Conservation (phyloP, 2,113 vertebrate species). For the Procavia capensis region DNA sequence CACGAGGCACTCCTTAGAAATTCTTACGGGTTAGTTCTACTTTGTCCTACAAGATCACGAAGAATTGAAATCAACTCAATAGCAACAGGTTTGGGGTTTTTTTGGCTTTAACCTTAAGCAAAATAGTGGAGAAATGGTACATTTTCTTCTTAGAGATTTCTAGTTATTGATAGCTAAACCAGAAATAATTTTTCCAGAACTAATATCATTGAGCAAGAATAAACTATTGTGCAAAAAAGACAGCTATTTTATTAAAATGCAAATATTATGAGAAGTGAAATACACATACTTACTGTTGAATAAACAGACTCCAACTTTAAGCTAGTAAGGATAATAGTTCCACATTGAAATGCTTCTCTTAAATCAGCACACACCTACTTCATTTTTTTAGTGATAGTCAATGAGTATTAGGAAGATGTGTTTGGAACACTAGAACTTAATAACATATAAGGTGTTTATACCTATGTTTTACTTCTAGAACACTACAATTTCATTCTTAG, state of each 20-base stretch:
- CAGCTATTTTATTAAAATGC: background rate
- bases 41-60: no score
- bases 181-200: slow-evolving; percentile 5
- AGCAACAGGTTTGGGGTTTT: no score
- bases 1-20: no score
- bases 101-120: no score
- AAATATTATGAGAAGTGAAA: background rate
- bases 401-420: background rate
- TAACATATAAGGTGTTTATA: background rate
- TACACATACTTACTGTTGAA: background rate
- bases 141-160: background rate
- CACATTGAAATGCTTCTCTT: background rate
- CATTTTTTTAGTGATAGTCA: background rate
- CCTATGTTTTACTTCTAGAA: slow-evolving; percentile 23
- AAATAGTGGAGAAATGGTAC: background rate
- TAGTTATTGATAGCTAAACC: background rate
- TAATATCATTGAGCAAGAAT: background rate
- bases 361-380: background rate
- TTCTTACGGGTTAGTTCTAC: no score
- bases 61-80: no score
- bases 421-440: background rate
- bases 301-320: background rate
- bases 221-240: background rate
- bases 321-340: background rate
- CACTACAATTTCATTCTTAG: background rate